phyloP scores from a whole-genome alignment of 1,140 invertebrate genomes.

The Drosophila bocki region DNA sequence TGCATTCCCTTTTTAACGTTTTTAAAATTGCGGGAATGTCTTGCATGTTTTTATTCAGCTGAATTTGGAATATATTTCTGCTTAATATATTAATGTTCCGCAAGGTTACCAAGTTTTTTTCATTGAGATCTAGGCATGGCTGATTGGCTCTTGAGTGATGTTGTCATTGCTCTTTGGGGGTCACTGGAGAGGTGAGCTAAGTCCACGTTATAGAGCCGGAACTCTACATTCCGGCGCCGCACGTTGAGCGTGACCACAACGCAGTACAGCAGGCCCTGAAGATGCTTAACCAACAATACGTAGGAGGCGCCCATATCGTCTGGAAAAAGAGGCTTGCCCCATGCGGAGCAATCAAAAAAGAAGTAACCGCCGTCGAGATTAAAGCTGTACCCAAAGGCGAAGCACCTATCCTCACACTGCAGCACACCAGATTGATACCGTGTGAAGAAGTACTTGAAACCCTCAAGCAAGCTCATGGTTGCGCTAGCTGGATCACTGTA shows the following conservation, averaged over 20 bases:
- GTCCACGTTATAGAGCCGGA: conserved; percentile 1
- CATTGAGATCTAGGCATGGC: neutral
- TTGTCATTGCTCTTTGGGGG: neutral
- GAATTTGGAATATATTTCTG: neutral
- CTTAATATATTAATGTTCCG: neutral
- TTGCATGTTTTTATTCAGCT: neutral
- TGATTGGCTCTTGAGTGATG: neutral
- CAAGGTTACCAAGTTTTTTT: neutral
- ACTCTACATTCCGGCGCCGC: neutral
- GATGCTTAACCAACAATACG: neutral
- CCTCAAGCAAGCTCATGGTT: conserved; percentile 86
- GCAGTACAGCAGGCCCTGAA: conserved; percentile 5
- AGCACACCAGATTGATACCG: conserved; percentile 85
- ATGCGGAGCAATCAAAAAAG: conserved; percentile 87
- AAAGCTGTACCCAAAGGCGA: conserved; percentile 86
- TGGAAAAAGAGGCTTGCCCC: conserved; percentile 86
- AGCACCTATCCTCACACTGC: conserved; percentile 84
- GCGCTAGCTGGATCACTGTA: conserved; percentile 86
- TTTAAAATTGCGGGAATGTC: no score
- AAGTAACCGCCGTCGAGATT: conserved; percentile 84
- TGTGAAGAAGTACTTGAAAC: conserved; percentile 86
- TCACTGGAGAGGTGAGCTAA: neutral
- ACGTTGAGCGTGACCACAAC: conserved; percentile 6
- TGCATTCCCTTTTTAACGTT: no score
- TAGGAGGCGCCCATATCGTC: conserved; percentile 83